A percentile compares a stretch with the other conserved stretches of the same genome.
Conservation (phyloP, 2,113 vertebrate species). For the Struthidea cinerea region DNA sequence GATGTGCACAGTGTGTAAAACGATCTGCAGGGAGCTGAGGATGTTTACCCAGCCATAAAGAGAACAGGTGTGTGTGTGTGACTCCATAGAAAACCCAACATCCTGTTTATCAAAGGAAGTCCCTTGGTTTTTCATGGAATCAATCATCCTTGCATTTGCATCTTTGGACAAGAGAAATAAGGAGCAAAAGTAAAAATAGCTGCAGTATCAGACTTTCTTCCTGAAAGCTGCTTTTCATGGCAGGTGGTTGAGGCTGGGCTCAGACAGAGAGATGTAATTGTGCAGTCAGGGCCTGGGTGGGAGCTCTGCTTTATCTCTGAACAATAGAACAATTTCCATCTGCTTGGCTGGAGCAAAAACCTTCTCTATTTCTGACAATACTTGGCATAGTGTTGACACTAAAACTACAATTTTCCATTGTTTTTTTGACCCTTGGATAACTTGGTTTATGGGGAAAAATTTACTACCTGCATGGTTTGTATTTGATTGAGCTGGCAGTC, state of each 20-base stretch:
- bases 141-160: background rate
- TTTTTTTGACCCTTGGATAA: background rate
- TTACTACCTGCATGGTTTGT: background rate
- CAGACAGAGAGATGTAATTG: background rate
- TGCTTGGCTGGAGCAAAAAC: background rate
- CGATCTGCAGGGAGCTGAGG: background rate
- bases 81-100: background rate
- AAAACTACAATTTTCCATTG: background rate
- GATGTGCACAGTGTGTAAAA: background rate
- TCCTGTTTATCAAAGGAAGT: conserved; percentile 7
- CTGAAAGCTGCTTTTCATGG: background rate
- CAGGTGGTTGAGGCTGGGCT: background rate
- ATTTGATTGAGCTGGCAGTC: background rate
- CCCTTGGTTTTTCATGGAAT: background rate
- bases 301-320: background rate
- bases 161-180: background rate
- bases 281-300: background rate
- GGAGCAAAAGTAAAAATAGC: background rate
- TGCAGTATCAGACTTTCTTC: background rate
- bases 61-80: background rate
- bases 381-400: background rate
- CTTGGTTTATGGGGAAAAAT: background rate
- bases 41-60: conserved; percentile 12
- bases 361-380: background rate
- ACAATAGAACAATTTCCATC: background rate